Percentiles rank a stretch among this genome's conserved stretches.
phyloP scores from a whole-genome alignment of 2,113 vertebrate genomes.

The Hemiscyllium ocellatum region DNA sequence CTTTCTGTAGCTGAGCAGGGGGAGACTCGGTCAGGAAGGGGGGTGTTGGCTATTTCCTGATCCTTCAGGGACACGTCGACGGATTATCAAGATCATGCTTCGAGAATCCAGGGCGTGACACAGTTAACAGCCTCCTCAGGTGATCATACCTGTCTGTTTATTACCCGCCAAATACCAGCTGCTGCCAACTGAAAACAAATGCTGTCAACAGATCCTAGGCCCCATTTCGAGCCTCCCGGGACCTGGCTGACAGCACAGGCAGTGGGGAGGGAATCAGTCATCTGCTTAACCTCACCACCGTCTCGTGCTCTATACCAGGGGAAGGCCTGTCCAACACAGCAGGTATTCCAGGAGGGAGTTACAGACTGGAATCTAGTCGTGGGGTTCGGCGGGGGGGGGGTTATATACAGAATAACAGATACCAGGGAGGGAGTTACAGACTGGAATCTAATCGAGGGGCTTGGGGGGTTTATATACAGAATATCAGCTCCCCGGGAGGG shows the following conservation, averaged over 20 bases:
- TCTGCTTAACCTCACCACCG: not conserved
- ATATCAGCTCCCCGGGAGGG: not conserved
- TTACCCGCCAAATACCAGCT: not conserved
- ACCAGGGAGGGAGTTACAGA: not conserved
- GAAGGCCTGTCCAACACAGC: not conserved
- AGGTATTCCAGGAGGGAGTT: not conserved
- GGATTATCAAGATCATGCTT: no score
- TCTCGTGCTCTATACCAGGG: no score
- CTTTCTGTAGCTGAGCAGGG: no score
- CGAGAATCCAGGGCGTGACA: not conserved
- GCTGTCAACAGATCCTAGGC: not conserved
- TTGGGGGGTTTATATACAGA: not conserved
- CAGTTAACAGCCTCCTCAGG: not conserved
- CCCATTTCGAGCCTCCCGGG: not conserved
- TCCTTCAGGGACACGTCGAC: no score
- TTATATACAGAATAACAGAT: not conserved
- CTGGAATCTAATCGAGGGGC: not conserved
- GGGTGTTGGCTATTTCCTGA: no score
- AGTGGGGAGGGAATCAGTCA: not conserved
- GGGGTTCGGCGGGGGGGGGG: not conserved
- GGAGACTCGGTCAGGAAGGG: no score
- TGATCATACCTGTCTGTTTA: not conserved
- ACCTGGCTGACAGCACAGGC: not conserved
- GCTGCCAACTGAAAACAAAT: not conserved
- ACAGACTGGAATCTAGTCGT: not conserved